phyloP scores from a whole-genome alignment of 2,113 vertebrate genomes.

The Odocoileus hemionus region DNA sequence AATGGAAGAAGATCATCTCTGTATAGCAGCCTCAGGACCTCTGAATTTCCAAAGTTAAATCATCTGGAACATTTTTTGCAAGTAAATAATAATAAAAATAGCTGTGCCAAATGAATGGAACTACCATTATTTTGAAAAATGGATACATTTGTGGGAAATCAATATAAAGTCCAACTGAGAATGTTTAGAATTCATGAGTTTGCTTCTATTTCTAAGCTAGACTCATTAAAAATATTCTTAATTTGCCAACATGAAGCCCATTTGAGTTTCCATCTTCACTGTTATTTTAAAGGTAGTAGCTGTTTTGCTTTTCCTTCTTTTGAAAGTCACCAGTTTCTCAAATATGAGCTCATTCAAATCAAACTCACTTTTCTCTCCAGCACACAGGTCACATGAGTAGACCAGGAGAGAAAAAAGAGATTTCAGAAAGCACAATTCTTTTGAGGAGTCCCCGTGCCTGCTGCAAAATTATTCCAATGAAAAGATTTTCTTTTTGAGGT shows the following conservation, averaged over 20 bases:
- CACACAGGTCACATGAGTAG: slow-evolving; percentile 55
- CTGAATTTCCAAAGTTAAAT: slow-evolving; percentile 17
- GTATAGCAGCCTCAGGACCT: background rate
- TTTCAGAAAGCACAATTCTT: slow-evolving; percentile 76
- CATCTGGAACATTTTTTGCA: background rate
- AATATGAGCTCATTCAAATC: slow-evolving; percentile 35
- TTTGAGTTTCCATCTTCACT: background rate
- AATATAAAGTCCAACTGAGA: background rate
- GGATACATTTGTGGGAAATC: background rate
- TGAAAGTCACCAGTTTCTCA: background rate
- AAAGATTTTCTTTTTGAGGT: slow-evolving; percentile 69
- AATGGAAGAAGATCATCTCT: background rate
- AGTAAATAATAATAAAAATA: background rate
- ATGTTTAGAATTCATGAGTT: background rate
- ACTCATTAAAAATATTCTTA: background rate
- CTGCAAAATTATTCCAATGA: slow-evolving; percentile 78
- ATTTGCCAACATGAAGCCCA: background rate
- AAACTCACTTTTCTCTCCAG: slow-evolving; percentile 46
- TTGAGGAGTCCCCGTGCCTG: slow-evolving; percentile 68
- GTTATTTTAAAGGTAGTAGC: background rate
- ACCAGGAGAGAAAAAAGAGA: slow-evolving; percentile 1
- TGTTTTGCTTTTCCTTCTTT: background rate
- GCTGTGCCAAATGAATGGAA: background rate
- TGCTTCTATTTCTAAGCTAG: slow-evolving; percentile 21
- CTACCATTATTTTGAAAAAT: background rate